These are phyloP conservation scores for Merodon equestris DNA, from an alignment of 2,888 invertebrate species.

Conservation along the genomic window DNA sequence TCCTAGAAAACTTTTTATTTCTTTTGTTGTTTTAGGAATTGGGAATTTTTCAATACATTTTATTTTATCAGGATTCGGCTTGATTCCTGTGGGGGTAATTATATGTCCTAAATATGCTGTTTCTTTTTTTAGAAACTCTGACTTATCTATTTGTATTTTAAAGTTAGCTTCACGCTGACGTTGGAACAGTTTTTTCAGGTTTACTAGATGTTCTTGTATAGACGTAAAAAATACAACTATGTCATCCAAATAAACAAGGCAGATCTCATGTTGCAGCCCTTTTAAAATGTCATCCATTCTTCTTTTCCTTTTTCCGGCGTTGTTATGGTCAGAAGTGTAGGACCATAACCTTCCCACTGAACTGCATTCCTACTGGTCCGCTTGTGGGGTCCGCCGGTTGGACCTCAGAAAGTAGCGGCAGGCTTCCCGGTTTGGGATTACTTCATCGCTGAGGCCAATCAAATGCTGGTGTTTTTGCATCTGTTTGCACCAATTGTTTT, in stretches of 20 bases:
- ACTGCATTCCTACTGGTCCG: too few relatives aligned
- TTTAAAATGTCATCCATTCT: too few relatives aligned
- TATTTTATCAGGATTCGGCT: slow-evolving; percentile 28
- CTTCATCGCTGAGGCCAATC: too few relatives aligned
- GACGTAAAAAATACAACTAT: slow-evolving; percentile 72
- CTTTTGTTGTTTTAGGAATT: slow-evolving; percentile 15
- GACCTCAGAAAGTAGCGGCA: too few relatives aligned
- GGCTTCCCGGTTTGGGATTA: too few relatives aligned
- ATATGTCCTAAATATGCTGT: slow-evolving; percentile 27
- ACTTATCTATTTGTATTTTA: slow-evolving; percentile 69
- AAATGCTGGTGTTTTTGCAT: too few relatives aligned
- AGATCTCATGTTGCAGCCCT: slow-evolving; percentile 30
- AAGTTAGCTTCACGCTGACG: slow-evolving; percentile 67
- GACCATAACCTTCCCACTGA: too few relatives aligned
- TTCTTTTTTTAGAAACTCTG: slow-evolving; percentile 12
- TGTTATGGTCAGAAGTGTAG: too few relatives aligned
- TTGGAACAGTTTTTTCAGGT: slow-evolving; percentile 68
- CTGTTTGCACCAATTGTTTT: too few relatives aligned
- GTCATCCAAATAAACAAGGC: slow-evolving; percentile 60
- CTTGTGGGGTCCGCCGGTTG: too few relatives aligned
- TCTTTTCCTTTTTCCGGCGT: too few relatives aligned
- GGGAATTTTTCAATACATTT: slow-evolving; percentile 20
- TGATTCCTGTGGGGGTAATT: slow-evolving; percentile 13
- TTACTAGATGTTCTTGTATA: slow-evolving; percentile 71
- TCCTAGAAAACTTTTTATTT: slow-evolving; percentile 28